Percentiles rank a stretch among this genome's conserved stretches.
These are phyloP conservation scores for Nysson spinosus DNA, from an alignment of 2,888 invertebrate species.

Conservation along the genomic window DNA sequence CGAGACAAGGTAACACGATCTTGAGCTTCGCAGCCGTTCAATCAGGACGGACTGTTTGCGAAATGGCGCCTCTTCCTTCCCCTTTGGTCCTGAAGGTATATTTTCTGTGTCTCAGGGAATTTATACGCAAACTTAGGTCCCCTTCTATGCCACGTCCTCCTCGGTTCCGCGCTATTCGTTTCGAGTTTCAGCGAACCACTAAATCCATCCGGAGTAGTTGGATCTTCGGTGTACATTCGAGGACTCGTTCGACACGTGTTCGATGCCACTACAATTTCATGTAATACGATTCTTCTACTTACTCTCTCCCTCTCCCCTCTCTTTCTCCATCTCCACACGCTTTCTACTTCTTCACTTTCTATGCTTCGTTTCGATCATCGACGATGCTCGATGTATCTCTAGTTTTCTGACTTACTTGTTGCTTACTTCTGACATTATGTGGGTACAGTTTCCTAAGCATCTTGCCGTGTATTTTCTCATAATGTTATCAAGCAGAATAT, in stretches of 20 bases:
- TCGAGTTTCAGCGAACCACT: conserved; percentile 37
- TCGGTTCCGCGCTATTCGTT: conserved; percentile 36
- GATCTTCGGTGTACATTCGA: conserved; percentile 13
- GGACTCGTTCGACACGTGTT: conserved; percentile 9
- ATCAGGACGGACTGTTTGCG: conserved; percentile 46
- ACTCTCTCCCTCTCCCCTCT: neutral
- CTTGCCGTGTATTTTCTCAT: too few relatives aligned
- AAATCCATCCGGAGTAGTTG: conserved; percentile 41
- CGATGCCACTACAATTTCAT: neutral
- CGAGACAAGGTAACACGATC: conserved; percentile 30
- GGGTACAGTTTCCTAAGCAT: neutral
- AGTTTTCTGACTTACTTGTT: neutral
- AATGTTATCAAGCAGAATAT: too few relatives aligned
- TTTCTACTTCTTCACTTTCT: neutral
- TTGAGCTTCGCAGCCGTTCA: conserved; percentile 15
- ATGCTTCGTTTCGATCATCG: neutral
- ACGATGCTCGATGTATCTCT: neutral
- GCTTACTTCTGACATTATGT: neutral
- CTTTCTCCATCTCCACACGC: neutral
- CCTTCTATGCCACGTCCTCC: conserved; percentile 30
- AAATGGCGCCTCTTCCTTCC: conserved; percentile 26
- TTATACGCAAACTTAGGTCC: conserved; percentile 60
- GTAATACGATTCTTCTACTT: neutral
- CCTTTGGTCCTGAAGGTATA: conserved; percentile 24
- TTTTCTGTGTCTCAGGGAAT: conserved; percentile 45